Percentiles rank a stretch among this genome's conserved stretches.
These are phyloP conservation scores for Chrysina gloriosa DNA, from an alignment of 2,888 invertebrate species.

Conservation along the genomic window DNA sequence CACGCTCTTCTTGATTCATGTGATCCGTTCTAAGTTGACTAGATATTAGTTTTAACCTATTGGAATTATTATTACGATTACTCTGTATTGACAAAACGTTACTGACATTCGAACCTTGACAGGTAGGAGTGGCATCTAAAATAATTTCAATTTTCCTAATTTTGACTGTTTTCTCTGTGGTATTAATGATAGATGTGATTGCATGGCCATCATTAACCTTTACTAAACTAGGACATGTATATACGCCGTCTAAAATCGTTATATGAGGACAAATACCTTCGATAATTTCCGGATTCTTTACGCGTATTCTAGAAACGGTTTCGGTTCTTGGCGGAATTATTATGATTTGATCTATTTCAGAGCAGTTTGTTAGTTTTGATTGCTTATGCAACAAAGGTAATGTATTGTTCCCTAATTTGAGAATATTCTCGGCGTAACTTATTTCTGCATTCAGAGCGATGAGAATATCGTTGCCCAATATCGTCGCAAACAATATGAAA, in stretches of 20 bases:
- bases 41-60: background rate
- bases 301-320: background rate
- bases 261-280: background rate
- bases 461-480: background rate
- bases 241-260: conserved; percentile 23
- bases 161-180: conserved; percentile 25
- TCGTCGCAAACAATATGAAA: background rate
- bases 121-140: background rate
- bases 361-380: background rate
- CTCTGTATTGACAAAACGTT: background rate
- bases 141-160: background rate
- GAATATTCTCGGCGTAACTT: background rate
- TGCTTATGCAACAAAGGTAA: background rate
- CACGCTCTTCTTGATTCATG: conserved; percentile 21
- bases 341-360: background rate
- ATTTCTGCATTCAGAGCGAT: background rate
- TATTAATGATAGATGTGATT: conserved; percentile 17
- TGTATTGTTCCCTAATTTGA: background rate
- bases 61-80: background rate
- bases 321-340: background rate
- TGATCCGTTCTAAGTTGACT: background rate
- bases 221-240: conserved; percentile 17
- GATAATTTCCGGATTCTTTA: background rate
- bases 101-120: background rate
- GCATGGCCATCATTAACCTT: conserved; percentile 13